Percentiles rank a stretch among this genome's conserved stretches.
phyloP scores from a whole-genome alignment of 1,140 invertebrate species.

The Nasonia giraulti region DNA sequence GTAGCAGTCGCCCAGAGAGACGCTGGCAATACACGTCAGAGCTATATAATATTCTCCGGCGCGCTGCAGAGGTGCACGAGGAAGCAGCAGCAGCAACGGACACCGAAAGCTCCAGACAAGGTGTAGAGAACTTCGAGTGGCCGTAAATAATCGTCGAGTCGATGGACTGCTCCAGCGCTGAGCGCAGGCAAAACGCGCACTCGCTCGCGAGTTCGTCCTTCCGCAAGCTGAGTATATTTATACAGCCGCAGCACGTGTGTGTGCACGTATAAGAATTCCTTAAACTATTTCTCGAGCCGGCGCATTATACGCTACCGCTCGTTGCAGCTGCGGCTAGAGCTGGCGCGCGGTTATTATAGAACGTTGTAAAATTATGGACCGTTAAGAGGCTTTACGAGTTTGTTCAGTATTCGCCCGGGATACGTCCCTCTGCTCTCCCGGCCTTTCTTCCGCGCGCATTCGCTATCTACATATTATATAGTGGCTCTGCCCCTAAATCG shows the following conservation, averaged over 20 bases:
- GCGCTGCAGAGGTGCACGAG: too few relatives aligned
- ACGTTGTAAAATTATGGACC: slow-evolving; percentile 71
- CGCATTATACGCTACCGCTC: neutral
- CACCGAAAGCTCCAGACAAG: neutral
- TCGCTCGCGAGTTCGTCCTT: neutral
- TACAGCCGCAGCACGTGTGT: neutral
- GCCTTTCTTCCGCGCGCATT: slow-evolving; percentile 32
- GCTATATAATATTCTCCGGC: neutral
- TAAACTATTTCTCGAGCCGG: slow-evolving; percentile 35
- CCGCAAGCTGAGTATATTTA: neutral
- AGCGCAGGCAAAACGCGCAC: neutral
- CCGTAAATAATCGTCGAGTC: slow-evolving; percentile 54
- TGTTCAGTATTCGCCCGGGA: slow-evolving; percentile 63
- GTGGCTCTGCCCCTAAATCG: slow-evolving; percentile 1
- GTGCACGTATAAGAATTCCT: slow-evolving; percentile 9
- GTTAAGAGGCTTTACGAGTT: slow-evolving; percentile 69
- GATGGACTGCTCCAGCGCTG: neutral
- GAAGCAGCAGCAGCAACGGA: neutral
- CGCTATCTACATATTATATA: neutral
- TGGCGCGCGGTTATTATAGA: slow-evolving; percentile 64
- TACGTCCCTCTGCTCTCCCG: slow-evolving; percentile 39
- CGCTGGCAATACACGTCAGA: neutral
- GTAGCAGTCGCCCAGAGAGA: neutral
- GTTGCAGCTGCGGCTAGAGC: neutral
- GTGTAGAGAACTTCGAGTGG: slow-evolving; percentile 51